Evolutionary conservation across 2,113 vertebrate genomes (phyloP).

Genomic region (Hyperoodon ampullatus): DNA sequence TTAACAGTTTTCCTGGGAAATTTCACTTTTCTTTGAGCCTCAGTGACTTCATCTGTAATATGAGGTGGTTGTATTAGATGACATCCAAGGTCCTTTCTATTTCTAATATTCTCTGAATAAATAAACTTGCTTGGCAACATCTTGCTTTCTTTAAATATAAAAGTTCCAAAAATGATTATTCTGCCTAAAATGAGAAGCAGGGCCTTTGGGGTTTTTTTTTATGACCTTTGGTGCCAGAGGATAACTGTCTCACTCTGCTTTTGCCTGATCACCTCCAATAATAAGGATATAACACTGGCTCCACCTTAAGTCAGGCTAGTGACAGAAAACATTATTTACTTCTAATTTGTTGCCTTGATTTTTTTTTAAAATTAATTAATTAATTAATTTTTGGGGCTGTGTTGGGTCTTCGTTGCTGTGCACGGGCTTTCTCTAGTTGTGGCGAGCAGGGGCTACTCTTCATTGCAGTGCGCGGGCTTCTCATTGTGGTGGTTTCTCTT

Average conservation of each 20-base stretch:
- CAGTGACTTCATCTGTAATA: neutral
- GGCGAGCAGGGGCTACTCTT: too few relatives aligned
- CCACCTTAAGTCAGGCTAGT: constrained; percentile 44
- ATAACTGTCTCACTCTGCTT: constrained; percentile 7
- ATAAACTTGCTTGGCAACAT: neutral
- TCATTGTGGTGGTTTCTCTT: too few relatives aligned
- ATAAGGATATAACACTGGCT: neutral
- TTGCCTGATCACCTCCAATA: constrained; percentile 3
- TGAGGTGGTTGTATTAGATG: neutral
- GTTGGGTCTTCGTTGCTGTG: too few relatives aligned
- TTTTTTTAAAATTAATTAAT: neutral
- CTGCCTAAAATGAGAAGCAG: neutral
- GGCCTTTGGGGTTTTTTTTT: neutral
- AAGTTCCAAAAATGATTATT: neutral
- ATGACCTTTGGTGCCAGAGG: constrained; percentile 8
- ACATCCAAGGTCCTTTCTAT: neutral
- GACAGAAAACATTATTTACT: constrained; percentile 27
- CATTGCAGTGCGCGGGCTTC: too few relatives aligned
- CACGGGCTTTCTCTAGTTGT: too few relatives aligned
- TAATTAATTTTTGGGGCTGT: too few relatives aligned
- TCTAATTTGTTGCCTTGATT: neutral
- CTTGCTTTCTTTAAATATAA: constrained; percentile 39
- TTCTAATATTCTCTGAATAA: neutral
- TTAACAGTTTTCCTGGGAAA: constrained; percentile 19
- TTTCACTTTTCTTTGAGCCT: neutral